Conservation (phyloP, 2,113 vertebrate species). For the Cygnus buccinator region DNA sequence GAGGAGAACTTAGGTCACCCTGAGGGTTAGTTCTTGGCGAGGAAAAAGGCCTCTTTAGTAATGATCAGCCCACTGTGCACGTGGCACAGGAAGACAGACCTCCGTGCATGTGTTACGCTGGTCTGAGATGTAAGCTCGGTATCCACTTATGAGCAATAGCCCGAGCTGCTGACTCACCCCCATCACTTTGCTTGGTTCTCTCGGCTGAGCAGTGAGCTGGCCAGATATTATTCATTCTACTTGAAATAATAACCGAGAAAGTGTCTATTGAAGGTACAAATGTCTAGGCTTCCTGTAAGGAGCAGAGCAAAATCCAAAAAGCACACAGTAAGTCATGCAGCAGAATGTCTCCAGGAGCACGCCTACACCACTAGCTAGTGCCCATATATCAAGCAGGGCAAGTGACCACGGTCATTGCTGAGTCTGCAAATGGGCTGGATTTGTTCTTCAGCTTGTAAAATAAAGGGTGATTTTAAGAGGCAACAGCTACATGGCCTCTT, state of each 20-base stretch:
- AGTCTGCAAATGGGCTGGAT: neutral
- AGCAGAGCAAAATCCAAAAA: neutral
- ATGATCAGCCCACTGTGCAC: neutral
- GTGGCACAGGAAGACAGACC: neutral
- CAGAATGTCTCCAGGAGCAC: neutral
- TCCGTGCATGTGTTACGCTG: neutral
- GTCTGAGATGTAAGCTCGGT: neutral
- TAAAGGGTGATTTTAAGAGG: neutral
- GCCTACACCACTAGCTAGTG: neutral
- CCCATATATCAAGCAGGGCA: accelerated
- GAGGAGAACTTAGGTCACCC: neutral
- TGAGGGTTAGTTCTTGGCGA: slow-evolving; percentile 3
- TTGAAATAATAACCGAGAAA: slow-evolving; percentile 2
- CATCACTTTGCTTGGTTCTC: neutral
- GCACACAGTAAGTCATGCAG: neutral
- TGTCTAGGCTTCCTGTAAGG: neutral
- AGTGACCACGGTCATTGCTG: neutral
- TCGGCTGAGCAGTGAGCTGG: slow-evolving; percentile 2
- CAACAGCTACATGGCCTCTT: neutral
- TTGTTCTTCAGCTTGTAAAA: neutral
- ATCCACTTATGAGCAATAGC: slow-evolving; percentile 2
- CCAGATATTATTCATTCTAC: slow-evolving; percentile 35
- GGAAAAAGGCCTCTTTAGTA: neutral
- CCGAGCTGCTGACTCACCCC: slow-evolving; percentile 4
- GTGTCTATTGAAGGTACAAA: neutral